These are phyloP conservation scores for Micromys minutus DNA, from an alignment of 2,113 vertebrate genomes.

Conservation along the genomic window DNA sequence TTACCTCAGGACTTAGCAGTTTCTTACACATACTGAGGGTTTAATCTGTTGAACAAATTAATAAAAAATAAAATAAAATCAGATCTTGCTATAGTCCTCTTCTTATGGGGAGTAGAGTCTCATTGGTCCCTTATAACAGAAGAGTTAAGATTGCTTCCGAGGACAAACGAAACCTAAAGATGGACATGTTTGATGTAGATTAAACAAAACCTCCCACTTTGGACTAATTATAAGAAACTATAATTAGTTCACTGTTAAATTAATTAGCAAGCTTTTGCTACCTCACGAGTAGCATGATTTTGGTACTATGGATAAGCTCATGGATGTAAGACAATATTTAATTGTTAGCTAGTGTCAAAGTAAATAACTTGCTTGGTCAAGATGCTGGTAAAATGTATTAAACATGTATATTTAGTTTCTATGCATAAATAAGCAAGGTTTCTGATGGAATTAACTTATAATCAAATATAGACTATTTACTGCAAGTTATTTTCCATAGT, in stretches of 20 bases:
- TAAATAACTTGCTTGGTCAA: slow-evolving; percentile 61
- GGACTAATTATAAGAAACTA: slow-evolving; percentile 66
- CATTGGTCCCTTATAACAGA: slow-evolving; percentile 13
- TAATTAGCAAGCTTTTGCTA: slow-evolving; percentile 64
- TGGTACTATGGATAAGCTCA: slow-evolving; percentile 52
- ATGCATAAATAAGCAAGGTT: slow-evolving; percentile 43
- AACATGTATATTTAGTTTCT: neutral
- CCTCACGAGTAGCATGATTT: slow-evolving; percentile 58
- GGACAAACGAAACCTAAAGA: slow-evolving; percentile 55
- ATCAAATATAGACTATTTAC: neutral
- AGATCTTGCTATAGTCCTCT: neutral
- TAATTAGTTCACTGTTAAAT: slow-evolving; percentile 71
- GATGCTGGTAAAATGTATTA: slow-evolving; percentile 31
- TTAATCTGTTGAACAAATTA: slow-evolving; percentile 56
- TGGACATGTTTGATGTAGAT: slow-evolving; percentile 63
- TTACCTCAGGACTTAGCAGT: neutral
- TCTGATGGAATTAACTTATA: slow-evolving; percentile 27
- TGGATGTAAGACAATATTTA: slow-evolving; percentile 27
- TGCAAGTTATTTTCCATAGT: neutral
- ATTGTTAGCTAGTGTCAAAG: slow-evolving; percentile 29
- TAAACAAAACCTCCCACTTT: slow-evolving; percentile 51
- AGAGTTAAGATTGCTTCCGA: slow-evolving; percentile 57
- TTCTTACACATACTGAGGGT: slow-evolving; percentile 23
- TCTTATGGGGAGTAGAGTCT: slow-evolving; percentile 37
- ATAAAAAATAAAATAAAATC: slow-evolving; percentile 31